Evolutionary conservation across 2,113 vertebrate genomes (phyloP).

Genomic region (Rissa tridactyla): DNA sequence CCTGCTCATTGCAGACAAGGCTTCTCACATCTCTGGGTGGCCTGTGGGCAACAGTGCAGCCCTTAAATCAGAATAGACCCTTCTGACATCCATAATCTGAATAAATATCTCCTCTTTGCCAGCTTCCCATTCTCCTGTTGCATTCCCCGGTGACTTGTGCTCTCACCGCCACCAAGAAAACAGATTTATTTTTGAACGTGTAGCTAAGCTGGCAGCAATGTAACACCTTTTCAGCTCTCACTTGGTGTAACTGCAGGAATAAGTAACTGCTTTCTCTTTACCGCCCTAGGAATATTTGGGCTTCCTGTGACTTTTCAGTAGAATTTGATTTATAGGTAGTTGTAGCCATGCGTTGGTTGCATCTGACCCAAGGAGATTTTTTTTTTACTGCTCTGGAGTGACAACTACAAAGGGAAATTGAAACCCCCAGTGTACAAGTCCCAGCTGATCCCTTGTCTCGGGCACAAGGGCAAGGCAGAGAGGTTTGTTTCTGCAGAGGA

Average conservation of each 20-base stretch:
- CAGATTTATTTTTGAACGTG: conserved; percentile 35
- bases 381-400: background rate
- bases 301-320: background rate
- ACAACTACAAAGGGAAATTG: background rate
- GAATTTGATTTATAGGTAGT: background rate
- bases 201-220: conserved; percentile 7
- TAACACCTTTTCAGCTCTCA: background rate
- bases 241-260: conserved; percentile 1
- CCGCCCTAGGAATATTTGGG: background rate
- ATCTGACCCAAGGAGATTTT: background rate
- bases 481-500: background rate
- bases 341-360: background rate
- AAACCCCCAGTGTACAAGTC: background rate
- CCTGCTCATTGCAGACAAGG: background rate
- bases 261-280: conserved; percentile 26
- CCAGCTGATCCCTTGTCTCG: background rate
- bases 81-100: background rate
- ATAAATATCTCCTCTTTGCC: background rate
- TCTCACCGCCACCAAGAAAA: background rate
- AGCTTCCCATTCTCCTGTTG: background rate
- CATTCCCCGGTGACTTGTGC: background rate
- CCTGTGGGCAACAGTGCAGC: background rate
- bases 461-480: background rate
- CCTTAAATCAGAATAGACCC: background rate
- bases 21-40: background rate